Evolutionary conservation across 2,888 invertebrate species (phyloP), one percentile per base, ranked within the genome.

Genomic region (Chaetogeoica ovagalla): DNA sequence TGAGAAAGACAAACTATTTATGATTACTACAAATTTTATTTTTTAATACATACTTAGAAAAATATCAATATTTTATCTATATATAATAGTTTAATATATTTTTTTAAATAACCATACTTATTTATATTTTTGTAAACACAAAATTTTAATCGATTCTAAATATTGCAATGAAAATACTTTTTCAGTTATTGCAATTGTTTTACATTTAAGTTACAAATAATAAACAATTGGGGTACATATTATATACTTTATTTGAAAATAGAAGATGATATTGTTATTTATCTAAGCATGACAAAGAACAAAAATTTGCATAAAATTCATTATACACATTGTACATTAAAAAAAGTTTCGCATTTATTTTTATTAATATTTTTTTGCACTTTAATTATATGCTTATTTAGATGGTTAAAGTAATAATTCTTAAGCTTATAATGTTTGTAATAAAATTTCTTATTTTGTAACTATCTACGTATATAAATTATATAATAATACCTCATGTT

Each of bases 261-360:
- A 76, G 15, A 7, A 66, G 7, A 23, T 66, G 39, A 48, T 13
- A 37, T 73, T 55, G 37, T 48, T 52, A 66, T 55, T n/a, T 15
- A 23, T 57, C 13, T 75, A 68, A 76, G 75, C 59, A 76, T 76
- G 75, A 66, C 66, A 43, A 48, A 39, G 75, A 76, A 48, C 66
- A 76, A 66, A 76, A 59, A 39, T 59, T 68, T 59, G 75, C 68
- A 68, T 76, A 68, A 68, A 68, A 30, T 68, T 76, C n/a, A 30
- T 59, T 59, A 59, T 17, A 66, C 11, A 57, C 23, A 21, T 75
- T 68, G 23, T 75, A 30, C 15, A 59, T 39, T 75, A 57, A 3
- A 75, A 39, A 63, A 30, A 30, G 4, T 30, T 2, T 30, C 55
- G 68, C 68, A 68, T 76, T 76, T 76, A 68, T 68, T 43, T n/a